Conservation (phyloP, 1,140 invertebrate species). For the Spodoptera frugiperda region DNA sequence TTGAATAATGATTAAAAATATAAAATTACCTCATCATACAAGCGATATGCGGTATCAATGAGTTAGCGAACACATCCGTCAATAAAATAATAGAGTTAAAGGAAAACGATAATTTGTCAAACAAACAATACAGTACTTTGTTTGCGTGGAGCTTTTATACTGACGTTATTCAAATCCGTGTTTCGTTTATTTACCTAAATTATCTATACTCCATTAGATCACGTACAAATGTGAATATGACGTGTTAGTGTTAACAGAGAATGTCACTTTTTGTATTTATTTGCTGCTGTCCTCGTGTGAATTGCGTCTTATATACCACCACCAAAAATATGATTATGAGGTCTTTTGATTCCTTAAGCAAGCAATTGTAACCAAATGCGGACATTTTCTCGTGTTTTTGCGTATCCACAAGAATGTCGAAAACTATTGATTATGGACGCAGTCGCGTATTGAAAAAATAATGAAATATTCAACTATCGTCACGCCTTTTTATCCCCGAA, state of each 20-base stretch:
- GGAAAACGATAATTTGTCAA: background rate
- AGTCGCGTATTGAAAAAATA: too few relatives aligned
- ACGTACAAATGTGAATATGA: constrained; percentile 27
- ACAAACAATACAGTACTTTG: constrained; percentile 2
- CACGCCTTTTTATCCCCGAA: too few relatives aligned
- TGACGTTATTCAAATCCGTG: constrained; percentile 24
- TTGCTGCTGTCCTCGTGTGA: constrained; percentile 2
- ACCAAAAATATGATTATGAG: too few relatives aligned
- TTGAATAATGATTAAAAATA: too few relatives aligned
- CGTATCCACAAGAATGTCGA: too few relatives aligned
- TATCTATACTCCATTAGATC: constrained; percentile 21
- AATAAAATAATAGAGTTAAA: constrained; percentile 11
- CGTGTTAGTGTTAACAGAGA: constrained; percentile 11
- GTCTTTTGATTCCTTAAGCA: too few relatives aligned
- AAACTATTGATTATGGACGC: too few relatives aligned
- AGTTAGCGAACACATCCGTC: constrained; percentile 13
- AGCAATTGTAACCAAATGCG: too few relatives aligned
- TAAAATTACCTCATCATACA: too few relatives aligned
- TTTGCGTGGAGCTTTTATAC: background rate
- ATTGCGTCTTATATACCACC: constrained; percentile 11
- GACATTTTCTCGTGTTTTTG: too few relatives aligned
- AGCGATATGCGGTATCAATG: too few relatives aligned
- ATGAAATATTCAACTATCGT: too few relatives aligned
- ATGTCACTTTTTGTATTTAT: constrained; percentile 17
- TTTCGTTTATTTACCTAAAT: constrained; percentile 27